Evolutionary conservation across 1,140 invertebrate genomes (phyloP).

Genomic region (Meloidogyne chitwoodi): DNA sequence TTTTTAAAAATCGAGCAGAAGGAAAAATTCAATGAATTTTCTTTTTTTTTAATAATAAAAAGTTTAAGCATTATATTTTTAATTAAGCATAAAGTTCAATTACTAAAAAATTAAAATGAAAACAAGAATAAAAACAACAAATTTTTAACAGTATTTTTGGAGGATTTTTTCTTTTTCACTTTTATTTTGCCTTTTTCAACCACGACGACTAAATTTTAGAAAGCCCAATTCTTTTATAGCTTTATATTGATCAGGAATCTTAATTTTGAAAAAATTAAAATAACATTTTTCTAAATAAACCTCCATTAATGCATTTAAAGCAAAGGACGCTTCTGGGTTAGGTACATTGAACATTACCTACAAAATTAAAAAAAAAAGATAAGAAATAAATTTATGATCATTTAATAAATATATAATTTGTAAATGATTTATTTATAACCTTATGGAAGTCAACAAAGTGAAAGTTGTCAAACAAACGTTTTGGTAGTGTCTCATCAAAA

Average conservation of each 20-base stretch:
- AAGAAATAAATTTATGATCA: neutral
- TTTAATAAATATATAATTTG: neutral
- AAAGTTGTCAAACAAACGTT: slow-evolving; percentile 66
- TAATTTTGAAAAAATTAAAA: neutral
- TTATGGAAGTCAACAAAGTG: slow-evolving; percentile 66
- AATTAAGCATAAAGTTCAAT: neutral
- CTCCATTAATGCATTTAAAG: slow-evolving; percentile 65
- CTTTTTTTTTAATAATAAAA: neutral
- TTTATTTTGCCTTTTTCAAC: no score
- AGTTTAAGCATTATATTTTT: neutral
- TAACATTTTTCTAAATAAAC: neutral
- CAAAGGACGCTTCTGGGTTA: slow-evolving; percentile 63
- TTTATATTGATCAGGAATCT: slow-evolving; percentile 65
- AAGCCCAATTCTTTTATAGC: slow-evolving; percentile 61
- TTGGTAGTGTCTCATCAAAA: slow-evolving; percentile 65
- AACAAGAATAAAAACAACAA: slow-evolving; percentile 6
- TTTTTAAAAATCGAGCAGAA: neutral
- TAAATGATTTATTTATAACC: slow-evolving; percentile 35
- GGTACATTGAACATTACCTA: slow-evolving; percentile 61
- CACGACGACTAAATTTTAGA: slow-evolving; percentile 51
- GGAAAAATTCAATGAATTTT: neutral
- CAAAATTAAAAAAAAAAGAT: slow-evolving; percentile 2
- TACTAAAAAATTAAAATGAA: neutral
- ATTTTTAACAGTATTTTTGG: neutral
- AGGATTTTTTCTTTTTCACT: slow-evolving; percentile 1